These are phyloP conservation scores for Rhagium mordax DNA, from an alignment of 2,888 invertebrate species.

Conservation along the genomic window DNA sequence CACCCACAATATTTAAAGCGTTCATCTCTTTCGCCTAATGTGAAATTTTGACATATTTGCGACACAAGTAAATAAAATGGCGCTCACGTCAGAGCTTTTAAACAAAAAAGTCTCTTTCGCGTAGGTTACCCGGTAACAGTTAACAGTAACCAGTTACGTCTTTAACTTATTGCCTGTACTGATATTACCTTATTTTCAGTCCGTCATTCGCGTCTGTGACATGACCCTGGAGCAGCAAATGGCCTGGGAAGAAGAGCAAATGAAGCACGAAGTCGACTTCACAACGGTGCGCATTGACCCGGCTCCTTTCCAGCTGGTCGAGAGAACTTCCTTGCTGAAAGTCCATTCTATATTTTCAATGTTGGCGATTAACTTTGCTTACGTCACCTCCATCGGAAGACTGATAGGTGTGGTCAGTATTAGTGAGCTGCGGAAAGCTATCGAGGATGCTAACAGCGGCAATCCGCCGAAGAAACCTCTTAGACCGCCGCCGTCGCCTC, in stretches of 20 bases:
- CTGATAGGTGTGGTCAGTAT: conserved; percentile 96
- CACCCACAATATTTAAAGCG: no score
- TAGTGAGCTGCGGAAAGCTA: conserved; percentile 91
- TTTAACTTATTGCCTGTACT: no score
- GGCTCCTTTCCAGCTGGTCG: conserved; percentile 96
- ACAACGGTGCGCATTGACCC: conserved; percentile 88
- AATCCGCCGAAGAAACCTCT: conserved; percentile 69
- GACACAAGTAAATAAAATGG: no score
- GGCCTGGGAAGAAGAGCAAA: conserved; percentile 91
- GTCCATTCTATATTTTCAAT: conserved; percentile 91
- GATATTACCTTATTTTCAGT: no score
- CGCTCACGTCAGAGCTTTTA: neutral
- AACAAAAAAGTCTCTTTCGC: neutral
- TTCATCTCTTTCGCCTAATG: no score
- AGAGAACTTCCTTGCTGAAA: conserved; percentile 91
- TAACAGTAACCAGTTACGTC: no score
- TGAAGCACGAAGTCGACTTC: conserved; percentile 84
- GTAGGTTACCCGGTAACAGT: neutral
- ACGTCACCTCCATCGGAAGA: conserved; percentile 94
- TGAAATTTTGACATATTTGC: no score
- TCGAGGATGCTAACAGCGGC: conserved; percentile 91
- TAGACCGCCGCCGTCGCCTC: conserved; percentile 23
- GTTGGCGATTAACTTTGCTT: conserved; percentile 95
- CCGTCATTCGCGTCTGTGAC: conserved; percentile 88
- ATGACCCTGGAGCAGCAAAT: conserved; percentile 92